Base-by-base conservation (phyloP, 2,888 invertebrate species). In the Eupithecia abbreviata region DNA sequence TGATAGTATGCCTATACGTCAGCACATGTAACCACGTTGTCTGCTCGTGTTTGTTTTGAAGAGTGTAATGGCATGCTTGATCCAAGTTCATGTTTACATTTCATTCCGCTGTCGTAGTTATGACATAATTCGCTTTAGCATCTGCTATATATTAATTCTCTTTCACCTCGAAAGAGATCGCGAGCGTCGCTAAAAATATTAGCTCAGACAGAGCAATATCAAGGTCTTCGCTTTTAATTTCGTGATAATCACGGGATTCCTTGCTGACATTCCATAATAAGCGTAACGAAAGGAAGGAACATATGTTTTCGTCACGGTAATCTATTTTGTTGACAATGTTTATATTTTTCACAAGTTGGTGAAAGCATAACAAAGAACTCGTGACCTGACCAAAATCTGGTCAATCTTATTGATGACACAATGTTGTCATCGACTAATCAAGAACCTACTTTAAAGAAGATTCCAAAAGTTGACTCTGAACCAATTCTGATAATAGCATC, bases 121-220 rank as follows among this genome's bases (percentile, higher is more conserved):
- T 91, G 89, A 90, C 89, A 90, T 90, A 90, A 91, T 86, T 83
- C 76, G 81, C 81, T 86, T 82, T 80, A 85, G 75, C 86, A 88
- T 86, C 86, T 88, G 89, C 84, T 85, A 84, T 86, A 85, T 86
- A 91, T 91, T 90, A 89, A 90, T 88, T 89, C 84, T 90, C 89
- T 87, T 90, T 89, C 88, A 89, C 85, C 88, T 88, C 88, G 88
- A 73, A 73, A 83, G 85, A 82, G 90, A 90, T 89, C 90, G 89
- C 86, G 88, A 88, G 86, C 88, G 85, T 81, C 83, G 88, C 92
- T 92, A 93, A 92, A 93, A 93, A 93, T 94, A 93, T 90, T 88
- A 85, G 88, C 89, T 89, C 88, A 86, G 89, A 88, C 88, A 86
- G 89, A 88, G 85, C 90, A 92, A 89, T 91, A 93, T 93, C 93